These are phyloP conservation scores for Myrmecophaga tridactyla DNA, from an alignment of 2,113 vertebrate genomes.

Conservation along the genomic window DNA sequence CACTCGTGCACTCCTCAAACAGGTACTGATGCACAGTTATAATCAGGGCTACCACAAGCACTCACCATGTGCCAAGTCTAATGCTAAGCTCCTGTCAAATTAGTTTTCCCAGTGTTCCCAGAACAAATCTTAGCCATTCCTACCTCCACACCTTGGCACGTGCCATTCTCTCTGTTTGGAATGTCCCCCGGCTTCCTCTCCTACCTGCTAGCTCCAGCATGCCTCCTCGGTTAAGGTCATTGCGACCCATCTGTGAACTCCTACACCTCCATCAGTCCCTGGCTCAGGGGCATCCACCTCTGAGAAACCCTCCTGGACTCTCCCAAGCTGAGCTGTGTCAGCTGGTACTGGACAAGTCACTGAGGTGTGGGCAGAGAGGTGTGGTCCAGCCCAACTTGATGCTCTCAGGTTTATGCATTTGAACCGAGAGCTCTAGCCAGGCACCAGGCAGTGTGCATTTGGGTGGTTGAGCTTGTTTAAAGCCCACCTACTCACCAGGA, in stretches of 20 bases:
- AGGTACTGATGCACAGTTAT: background rate
- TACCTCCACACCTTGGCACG: background rate
- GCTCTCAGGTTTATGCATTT: too few relatives aligned
- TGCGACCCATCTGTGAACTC: background rate
- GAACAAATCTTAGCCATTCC: background rate
- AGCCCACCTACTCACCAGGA: background rate
- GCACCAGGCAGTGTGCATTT: background rate
- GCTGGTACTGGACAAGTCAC: too few relatives aligned
- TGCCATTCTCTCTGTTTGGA: background rate
- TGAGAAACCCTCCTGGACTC: background rate
- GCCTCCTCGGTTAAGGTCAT: background rate
- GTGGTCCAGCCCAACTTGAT: too few relatives aligned
- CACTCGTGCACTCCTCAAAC: background rate
- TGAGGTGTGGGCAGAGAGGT: too few relatives aligned
- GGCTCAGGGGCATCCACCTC: background rate
- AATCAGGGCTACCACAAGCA: background rate
- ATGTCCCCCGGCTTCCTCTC: background rate
- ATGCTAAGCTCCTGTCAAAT: background rate
- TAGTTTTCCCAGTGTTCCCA: background rate
- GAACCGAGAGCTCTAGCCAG: background rate
- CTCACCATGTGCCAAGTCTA: background rate
- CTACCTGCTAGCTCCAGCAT: background rate
- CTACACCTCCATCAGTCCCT: background rate
- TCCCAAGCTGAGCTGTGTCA: background rate
- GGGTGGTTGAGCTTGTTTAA: background rate